Base-by-base conservation (phyloP, 2,797 vertebrate genomes). In the Synanceia verrucosa region DNA sequence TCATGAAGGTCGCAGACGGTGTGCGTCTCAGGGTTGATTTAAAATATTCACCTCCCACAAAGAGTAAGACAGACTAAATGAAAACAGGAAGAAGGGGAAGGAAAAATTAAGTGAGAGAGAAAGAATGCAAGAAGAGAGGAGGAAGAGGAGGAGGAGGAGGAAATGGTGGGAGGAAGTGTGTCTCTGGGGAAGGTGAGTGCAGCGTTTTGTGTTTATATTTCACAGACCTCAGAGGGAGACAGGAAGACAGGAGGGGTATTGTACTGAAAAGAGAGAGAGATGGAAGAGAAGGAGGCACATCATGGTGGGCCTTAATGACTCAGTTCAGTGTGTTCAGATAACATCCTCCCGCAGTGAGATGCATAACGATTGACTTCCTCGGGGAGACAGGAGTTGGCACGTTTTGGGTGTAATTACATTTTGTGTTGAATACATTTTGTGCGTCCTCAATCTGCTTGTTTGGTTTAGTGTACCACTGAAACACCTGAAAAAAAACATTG, bases 1-100 rank as follows among this genome's bases (percentile, higher is more conserved):
- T 86, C 83, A 78, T 80, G 89, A 90, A 90, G 88, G 90, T 92
- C 80, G 52, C 66, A 88, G 89, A 86, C 88, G 58, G 74, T 64
- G 69, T 82, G 78, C 64, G 73, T 92, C 88, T 90, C 82, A 29
- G 67, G 81, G 76, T 79, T 85, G 86, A 90, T 90, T 91, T 88
- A 79, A 88, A 88, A 82, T 57, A 65, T 86, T 85, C 79, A 83
- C 85, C 84, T 87, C 79, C 67, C 72, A 82, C 76, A 80, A 73
- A 82, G 78, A 66, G 43, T 57, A 50, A 53, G 43, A 59, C 9
- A 12, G 36, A 70, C 52, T 31, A 36, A 56, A 50, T 73, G 76
- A 76, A 74, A 70, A 79, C 29, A 58, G 46, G 51, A 57, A 59
- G 50, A 69, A 59, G 9, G 9, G 63, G 16, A 33, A 1, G 18